Conservation (phyloP, 2,888 invertebrate genomes). For the Caenorhabditis sp. region DNA sequence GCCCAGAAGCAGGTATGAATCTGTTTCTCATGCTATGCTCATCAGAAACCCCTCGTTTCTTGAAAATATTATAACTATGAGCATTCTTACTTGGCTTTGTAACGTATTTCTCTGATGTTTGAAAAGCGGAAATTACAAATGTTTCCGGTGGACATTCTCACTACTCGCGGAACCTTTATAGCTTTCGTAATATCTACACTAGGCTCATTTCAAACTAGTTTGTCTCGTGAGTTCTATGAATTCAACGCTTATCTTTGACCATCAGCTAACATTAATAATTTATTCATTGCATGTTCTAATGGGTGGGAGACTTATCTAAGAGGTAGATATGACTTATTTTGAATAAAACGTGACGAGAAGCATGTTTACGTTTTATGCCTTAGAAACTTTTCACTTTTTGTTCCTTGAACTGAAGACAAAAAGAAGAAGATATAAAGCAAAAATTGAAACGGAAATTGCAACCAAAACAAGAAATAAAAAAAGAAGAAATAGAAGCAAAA, state of each 20-base stretch:
- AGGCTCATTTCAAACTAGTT: not conserved
- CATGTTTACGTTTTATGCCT: too few relatives aligned
- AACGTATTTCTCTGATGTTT: too few relatives aligned
- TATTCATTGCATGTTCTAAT: not conserved
- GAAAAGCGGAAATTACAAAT: slow-evolving; percentile 9
- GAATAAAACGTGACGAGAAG: not conserved
- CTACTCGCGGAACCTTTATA: not conserved
- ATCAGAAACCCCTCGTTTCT: too few relatives aligned
- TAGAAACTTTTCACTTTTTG: too few relatives aligned
- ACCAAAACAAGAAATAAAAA: not conserved
- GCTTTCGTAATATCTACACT: not conserved
- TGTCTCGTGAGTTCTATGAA: not conserved
- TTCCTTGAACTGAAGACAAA: slow-evolving; percentile 5
- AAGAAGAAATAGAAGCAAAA: slow-evolving; percentile 19
- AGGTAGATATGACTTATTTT: not conserved
- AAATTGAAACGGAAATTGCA: not conserved
- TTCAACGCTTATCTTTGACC: not conserved
- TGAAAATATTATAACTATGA: too few relatives aligned
- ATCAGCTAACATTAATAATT: not conserved
- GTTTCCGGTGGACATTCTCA: slow-evolving; percentile 2
- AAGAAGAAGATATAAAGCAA: not conserved
- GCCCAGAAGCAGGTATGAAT: slow-evolving; percentile 42
- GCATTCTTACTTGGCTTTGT: too few relatives aligned
- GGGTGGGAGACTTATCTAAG: not conserved
- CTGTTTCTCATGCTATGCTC: too few relatives aligned